Evolutionary conservation across 2,888 invertebrate species (phyloP).

Genomic region (Mystacides longicornis): DNA sequence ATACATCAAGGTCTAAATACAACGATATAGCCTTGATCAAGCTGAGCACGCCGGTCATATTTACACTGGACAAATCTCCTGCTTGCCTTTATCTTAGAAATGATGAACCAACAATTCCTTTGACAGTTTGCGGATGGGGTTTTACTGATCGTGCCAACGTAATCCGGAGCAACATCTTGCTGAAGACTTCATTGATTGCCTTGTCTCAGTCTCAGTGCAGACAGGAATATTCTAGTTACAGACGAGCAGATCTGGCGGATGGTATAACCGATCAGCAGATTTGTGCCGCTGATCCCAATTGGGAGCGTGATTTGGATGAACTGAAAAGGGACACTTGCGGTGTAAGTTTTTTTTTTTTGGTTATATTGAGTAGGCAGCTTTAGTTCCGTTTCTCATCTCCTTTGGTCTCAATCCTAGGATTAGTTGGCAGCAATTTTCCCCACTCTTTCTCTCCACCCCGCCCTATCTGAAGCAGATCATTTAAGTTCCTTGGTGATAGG

Average conservation of each 20-base stretch:
- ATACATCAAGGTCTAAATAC: conserved; percentile 37
- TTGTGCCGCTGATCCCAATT: conserved; percentile 39
- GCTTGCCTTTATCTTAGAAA: conserved; percentile 37
- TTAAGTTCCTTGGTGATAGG: too few species aligned
- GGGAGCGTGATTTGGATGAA: too few species aligned
- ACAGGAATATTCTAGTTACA: conserved; percentile 32
- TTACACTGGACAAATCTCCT: conserved; percentile 33
- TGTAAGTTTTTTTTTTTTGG: too few species aligned
- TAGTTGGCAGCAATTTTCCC: too few species aligned
- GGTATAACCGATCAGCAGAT: conserved; percentile 37
- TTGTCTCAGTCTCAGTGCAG: conserved; percentile 32
- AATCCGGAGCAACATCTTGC: conserved; percentile 33
- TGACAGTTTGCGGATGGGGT: conserved; percentile 44
- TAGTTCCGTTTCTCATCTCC: too few species aligned
- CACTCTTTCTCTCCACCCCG: too few species aligned
- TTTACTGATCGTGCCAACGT: conserved; percentile 30
- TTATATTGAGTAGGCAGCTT: too few species aligned
- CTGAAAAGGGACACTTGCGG: conserved; percentile 32
- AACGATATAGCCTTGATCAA: conserved; percentile 41
- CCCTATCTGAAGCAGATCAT: too few species aligned
- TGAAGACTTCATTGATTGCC: conserved; percentile 38
- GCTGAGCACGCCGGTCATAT: conserved; percentile 34
- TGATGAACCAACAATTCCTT: conserved; percentile 31
- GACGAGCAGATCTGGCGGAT: conserved; percentile 30
- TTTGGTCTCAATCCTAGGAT: too few species aligned